Conservation (phyloP, 2,888 invertebrate genomes). For the Catocala fraxini region DNA sequence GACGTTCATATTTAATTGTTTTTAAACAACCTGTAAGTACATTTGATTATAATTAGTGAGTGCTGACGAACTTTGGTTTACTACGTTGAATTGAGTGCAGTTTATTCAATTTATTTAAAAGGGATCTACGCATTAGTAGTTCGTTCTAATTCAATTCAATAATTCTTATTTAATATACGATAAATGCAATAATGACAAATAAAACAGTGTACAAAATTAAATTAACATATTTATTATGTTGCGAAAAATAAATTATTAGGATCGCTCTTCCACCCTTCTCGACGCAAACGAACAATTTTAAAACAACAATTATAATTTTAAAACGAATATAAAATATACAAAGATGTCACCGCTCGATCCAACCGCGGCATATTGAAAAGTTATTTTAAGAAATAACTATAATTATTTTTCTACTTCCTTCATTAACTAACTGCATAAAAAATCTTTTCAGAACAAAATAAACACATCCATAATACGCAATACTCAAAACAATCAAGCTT, state of each 20-base stretch:
- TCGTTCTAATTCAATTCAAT: constrained; percentile 15
- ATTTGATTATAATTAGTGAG: neutral
- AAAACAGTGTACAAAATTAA: too few species aligned
- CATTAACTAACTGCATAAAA: constrained; percentile 41
- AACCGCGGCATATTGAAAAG: constrained; percentile 30
- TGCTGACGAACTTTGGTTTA: neutral
- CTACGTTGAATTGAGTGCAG: neutral
- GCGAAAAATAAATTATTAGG: constrained; percentile 38
- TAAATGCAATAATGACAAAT: too few species aligned
- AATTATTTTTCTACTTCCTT: constrained; percentile 8
- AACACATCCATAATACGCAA: constrained; percentile 55
- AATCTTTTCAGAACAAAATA: constrained; percentile 62
- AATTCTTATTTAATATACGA: too few species aligned
- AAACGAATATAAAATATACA: constrained; percentile 1
- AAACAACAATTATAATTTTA: constrained; percentile 11
- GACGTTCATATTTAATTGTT: constrained; percentile 21
- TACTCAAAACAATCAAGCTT: constrained; percentile 62
- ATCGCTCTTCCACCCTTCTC: constrained; percentile 54
- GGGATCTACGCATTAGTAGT: neutral
- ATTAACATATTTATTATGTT: too few species aligned
- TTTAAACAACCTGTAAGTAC: constrained; percentile 6
- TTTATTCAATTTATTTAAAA: neutral
- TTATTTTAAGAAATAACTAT: constrained; percentile 9
- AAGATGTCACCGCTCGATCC: constrained; percentile 59
- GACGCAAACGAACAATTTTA: constrained; percentile 46